Evolutionary conservation across 1,140 invertebrate genomes (phyloP).

Genomic region (Hormaphis cornu): DNA sequence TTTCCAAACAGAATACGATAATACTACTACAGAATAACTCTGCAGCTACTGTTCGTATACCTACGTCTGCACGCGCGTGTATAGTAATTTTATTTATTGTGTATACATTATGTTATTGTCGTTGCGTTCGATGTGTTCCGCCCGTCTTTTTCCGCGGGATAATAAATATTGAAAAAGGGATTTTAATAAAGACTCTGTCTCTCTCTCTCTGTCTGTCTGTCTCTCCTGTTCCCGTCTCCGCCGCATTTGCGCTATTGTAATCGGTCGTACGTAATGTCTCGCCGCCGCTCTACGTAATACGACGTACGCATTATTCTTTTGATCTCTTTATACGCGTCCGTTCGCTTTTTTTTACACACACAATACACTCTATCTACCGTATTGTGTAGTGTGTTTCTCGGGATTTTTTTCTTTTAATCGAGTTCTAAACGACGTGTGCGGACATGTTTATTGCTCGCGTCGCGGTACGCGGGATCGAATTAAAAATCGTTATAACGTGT

Average conservation of each 20-base stretch:
- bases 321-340: not conserved
- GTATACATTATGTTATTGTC: too few species aligned
- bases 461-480: not conserved
- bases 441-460: slow-evolving; percentile 15
- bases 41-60: too few species aligned
- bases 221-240: not conserved
- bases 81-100: too few species aligned
- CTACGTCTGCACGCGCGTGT: too few species aligned
- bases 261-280: not conserved
- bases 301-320: not conserved
- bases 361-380: not conserved
- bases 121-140: too few species aligned
- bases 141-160: not conserved
- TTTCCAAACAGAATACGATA: too few species aligned
- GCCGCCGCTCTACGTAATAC: not conserved
- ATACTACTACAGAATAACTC: too few species aligned
- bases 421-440: slow-evolving; percentile 19
- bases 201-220: too few species aligned
- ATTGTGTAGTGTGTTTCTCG: not conserved
- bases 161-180: slow-evolving; percentile 28
- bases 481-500: slow-evolving; percentile 10
- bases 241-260: not conserved
- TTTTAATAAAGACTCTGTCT: slow-evolving; percentile 21
- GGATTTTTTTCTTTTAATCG: slow-evolving; percentile 10
- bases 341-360: not conserved